Base-by-base conservation (phyloP, 2,797 vertebrate species). In the Leptodactylus fallax region DNA sequence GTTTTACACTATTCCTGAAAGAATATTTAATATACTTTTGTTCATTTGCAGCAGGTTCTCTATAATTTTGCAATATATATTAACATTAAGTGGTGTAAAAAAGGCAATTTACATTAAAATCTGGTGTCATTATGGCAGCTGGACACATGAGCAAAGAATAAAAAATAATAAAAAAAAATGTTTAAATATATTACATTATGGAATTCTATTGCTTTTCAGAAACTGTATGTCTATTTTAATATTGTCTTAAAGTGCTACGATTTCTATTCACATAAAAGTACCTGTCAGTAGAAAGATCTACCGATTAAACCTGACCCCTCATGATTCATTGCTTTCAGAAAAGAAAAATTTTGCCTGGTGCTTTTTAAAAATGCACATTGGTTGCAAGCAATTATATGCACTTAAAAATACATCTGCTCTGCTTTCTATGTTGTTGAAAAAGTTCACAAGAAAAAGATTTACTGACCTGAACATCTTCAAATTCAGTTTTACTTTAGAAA, bases 331-430 rank as follows among this genome's bases (percentile, higher is more conserved):
- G 21, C 56, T 77, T 86, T 85, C 60, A 77, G 11, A 77, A 27
- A 67, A 89, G 13, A 88, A 81, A 81, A 56, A 81, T 71, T 7
- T 14, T 45, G 27, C 36, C 72, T 36, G 16, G 23, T 36, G 55
- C 21, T 69, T 79, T 83, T 78, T 77, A 82, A 65, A 82, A 51
- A 65, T 17, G 58, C 60, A 69, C 36, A 63, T 47, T 76, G 11
- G 77, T 49, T 86, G 45, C 7, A 89, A 16, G 79, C 71, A 89
- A 89, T 89, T 86, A 82, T 78, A 55, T 86, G 69, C 87, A 85
- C 83, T 89, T 85, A 85, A 83, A 25, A 65, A 67, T 58, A 27
- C 60, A 65, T 76, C 47, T 65, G 27, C 47, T 51, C 3, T 10
- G 6, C 49, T 45, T 77, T 67, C 16, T 17, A 77, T 23, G 25